These are phyloP conservation scores for Emberiza fucata DNA, from an alignment of 2,113 vertebrate species.

Conservation along the genomic window DNA sequence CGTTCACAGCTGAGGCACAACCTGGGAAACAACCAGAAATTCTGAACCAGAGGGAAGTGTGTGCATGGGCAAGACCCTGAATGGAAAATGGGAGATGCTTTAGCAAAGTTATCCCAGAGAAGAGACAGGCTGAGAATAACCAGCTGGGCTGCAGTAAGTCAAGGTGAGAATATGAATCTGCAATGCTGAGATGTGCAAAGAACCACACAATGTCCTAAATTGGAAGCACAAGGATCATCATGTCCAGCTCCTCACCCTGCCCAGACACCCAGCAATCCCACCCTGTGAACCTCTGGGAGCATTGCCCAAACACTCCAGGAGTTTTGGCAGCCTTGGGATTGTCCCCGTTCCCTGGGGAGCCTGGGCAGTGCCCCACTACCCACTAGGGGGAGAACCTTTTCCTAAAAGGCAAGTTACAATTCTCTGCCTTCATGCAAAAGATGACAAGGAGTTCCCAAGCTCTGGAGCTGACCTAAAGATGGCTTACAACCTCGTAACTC, in stretches of 20 bases:
- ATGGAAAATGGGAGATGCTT: not conserved
- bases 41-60: rapidly evolving
- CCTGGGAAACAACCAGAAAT: not conserved
- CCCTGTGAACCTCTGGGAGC: not conserved
- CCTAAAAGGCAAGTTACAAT: not conserved
- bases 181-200: not conserved
- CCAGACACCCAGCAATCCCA: not conserved
- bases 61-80: no score
- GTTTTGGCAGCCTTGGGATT: not conserved
- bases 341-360: not conserved
- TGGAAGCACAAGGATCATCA: rapidly evolving
- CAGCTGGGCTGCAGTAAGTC: not conserved
- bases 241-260: rapidly evolving
- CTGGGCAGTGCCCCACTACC: not conserved
- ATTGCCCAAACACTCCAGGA: rapidly evolving
- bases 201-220: rapidly evolving
- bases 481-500: not conserved
- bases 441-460: not conserved
- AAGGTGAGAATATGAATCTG: not conserved
- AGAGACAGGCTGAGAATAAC: not conserved
- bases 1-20: not conserved
- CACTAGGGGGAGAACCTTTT: rapidly evolving
- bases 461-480: not conserved
- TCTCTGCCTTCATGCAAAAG: not conserved
- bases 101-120: not conserved